Evolutionary conservation across 2,797 vertebrate genomes (phyloP), one percentile per base, ranked within the genome.

Genomic region (Brachyrhaphis roseni): DNA sequence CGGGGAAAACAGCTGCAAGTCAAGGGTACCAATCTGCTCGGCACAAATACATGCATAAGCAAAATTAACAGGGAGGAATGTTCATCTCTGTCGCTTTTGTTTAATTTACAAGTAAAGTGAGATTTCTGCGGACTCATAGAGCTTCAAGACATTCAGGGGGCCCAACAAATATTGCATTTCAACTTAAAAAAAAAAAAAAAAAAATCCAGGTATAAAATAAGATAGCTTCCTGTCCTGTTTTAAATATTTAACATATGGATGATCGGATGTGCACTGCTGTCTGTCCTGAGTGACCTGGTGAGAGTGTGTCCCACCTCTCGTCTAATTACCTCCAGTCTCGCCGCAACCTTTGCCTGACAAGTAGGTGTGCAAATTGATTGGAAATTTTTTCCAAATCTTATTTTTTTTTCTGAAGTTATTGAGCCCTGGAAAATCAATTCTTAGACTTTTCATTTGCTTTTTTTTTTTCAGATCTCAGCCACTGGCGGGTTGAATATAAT

Each of bases 1-100:
- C 78, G 72, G 80, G 66, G 87, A 88, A 71, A 93, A 89, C 86
- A 91, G 91, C 90, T 93, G 90, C 87, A 89, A 90, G 92, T 91
- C 91, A 88, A 84, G 83, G 88, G 89, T 12, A 90, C 75, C 74
- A 72, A 83, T 83, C 59, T 75, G 86, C 75, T 85, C n/a, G 16
- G 79, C 77, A 86, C 80, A 84, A 34, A 82, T 53, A 79, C 45
- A 80, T 57, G 81, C 82, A 87, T 78, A 72, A 59, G 41, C 80
- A 72, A 73, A 74, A 79, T 86, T 75, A 79, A 70, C 62, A 78
- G 80, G 71, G 10, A 70, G 62, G 39, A 57, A 68, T 74, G 43
- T 78, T 74, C 68, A 82, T n/a, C 31, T 46, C n/a, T 28, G 13
- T 26, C 51, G 47, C 53, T 41, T 43, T 8, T 80, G 70, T n/a